A percentile compares a stretch with the other conserved stretches of the same genome.
Evolutionary conservation across 2,888 invertebrate genomes (phyloP).

Genomic region (Xestia rhomboidea): DNA sequence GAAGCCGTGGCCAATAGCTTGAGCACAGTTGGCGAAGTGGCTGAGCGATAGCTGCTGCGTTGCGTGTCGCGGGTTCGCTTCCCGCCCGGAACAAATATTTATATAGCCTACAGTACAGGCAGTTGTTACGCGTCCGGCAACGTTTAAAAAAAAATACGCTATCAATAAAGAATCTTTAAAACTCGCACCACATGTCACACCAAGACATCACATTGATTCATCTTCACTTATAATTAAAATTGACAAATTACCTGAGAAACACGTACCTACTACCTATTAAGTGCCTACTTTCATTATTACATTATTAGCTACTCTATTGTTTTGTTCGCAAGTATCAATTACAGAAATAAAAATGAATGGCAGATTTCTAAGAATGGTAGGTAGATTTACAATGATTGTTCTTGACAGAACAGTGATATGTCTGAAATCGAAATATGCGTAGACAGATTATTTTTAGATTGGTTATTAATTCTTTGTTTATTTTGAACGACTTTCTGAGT

Average conservation of each 20-base stretch:
- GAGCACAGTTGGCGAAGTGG: too few species aligned
- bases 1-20: too few species aligned
- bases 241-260: slow-evolving; percentile 5
- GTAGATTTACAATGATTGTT: slow-evolving; percentile 28
- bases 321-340: slow-evolving; percentile 1
- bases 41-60: too few species aligned
- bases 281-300: slow-evolving; percentile 11
- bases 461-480: background rate
- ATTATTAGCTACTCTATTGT: slow-evolving; percentile 28
- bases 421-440: slow-evolving; percentile 19
- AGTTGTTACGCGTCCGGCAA: too few species aligned
- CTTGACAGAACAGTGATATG: slow-evolving; percentile 29
- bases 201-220: background rate
- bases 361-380: slow-evolving; percentile 13
- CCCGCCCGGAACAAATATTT: too few species aligned
- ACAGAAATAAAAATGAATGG: slow-evolving; percentile 11
- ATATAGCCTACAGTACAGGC: too few species aligned
- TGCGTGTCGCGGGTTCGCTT: too few species aligned
- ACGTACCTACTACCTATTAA: background rate
- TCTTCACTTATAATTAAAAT: background rate
- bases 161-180: too few species aligned
- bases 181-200: too few species aligned
- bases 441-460: slow-evolving; percentile 20
- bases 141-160: too few species aligned
- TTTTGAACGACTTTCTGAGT: background rate